phyloP scores from a whole-genome alignment of 2,113 vertebrate species.

The Apistogramma diplotaenia region DNA sequence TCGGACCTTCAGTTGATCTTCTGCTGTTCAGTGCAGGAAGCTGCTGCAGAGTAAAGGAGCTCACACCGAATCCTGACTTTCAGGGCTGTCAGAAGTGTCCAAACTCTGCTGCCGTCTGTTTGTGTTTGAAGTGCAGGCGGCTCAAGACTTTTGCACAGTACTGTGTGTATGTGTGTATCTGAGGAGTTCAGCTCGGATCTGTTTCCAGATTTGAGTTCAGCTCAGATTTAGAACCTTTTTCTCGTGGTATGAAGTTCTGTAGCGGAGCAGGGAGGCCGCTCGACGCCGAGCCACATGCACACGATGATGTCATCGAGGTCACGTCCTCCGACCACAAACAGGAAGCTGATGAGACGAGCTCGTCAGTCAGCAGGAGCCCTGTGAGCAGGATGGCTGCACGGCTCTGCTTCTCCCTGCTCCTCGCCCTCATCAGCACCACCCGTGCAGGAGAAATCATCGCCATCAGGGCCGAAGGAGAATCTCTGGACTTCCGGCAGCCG shows the following conservation, averaged over 20 bases:
- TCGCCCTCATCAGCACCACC: background rate
- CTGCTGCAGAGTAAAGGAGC: too few relatives aligned
- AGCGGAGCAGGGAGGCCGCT: background rate
- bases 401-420: accelerated
- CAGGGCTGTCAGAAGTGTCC: too few relatives aligned
- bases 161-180: background rate
- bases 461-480: background rate
- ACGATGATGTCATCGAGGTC: background rate
- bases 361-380: background rate
- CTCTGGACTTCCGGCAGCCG: background rate
- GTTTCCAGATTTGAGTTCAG: too few relatives aligned
- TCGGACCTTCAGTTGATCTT: background rate
- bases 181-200: too few relatives aligned
- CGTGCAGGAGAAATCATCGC: background rate
- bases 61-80: too few relatives aligned
- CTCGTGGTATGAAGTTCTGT: background rate
- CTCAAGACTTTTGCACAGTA: background rate
- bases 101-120: too few relatives aligned
- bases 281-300: background rate
- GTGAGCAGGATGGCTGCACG: background rate
- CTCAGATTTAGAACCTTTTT: background rate
- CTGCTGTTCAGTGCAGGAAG: background rate
- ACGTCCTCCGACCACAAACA: background rate
- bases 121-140: background rate
- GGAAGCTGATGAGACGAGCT: background rate